A percentile compares a stretch with the other conserved stretches of the same genome.
phyloP scores from a whole-genome alignment of 2,888 invertebrate species.

The Eristalinus sepulchralis region DNA sequence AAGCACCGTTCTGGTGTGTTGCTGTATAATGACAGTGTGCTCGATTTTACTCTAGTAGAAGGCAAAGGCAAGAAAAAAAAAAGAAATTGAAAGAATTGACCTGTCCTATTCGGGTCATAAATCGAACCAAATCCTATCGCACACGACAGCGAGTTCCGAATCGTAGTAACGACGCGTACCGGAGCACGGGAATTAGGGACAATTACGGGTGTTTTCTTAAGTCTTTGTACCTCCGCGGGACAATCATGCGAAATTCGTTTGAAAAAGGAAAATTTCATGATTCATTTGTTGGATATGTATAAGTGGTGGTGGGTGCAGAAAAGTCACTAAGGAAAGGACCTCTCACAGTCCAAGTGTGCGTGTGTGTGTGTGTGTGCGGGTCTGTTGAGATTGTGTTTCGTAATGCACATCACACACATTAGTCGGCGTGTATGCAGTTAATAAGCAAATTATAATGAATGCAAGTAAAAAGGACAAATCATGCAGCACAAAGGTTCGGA shows the following conservation, averaged over 20 bases:
- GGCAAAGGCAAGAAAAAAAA: conserved; percentile 22
- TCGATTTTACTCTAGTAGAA: conserved; percentile 74
- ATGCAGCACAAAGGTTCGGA: conserved; percentile 63
- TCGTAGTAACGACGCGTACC: no score
- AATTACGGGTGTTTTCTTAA: not conserved
- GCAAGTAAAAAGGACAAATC: conserved; percentile 49
- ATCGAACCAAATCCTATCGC: conserved; percentile 32
- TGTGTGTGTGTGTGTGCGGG: not conserved
- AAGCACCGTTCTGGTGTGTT: conserved; percentile 60
- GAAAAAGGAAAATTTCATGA: conserved; percentile 26
- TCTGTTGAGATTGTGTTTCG: conserved; percentile 48
- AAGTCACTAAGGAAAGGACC: conserved; percentile 47
- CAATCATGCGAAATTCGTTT: conserved; percentile 32
- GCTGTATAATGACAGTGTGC: conserved; percentile 66
- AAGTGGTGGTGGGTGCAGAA: conserved; percentile 67
- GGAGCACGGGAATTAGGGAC: not conserved
- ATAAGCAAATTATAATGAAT: conserved; percentile 45
- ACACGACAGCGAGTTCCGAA: not conserved
- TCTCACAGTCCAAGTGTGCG: not conserved
- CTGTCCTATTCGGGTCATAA: conserved; percentile 78
- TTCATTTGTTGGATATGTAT: conserved; percentile 62
- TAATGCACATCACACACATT: conserved; percentile 47
- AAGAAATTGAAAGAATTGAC: conserved; percentile 72
- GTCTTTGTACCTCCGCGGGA: not conserved
- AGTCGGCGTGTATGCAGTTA: conserved; percentile 5